Base-by-base conservation (phyloP, 2,797 vertebrate species). In the Hapalemur alaotrensis region DNA sequence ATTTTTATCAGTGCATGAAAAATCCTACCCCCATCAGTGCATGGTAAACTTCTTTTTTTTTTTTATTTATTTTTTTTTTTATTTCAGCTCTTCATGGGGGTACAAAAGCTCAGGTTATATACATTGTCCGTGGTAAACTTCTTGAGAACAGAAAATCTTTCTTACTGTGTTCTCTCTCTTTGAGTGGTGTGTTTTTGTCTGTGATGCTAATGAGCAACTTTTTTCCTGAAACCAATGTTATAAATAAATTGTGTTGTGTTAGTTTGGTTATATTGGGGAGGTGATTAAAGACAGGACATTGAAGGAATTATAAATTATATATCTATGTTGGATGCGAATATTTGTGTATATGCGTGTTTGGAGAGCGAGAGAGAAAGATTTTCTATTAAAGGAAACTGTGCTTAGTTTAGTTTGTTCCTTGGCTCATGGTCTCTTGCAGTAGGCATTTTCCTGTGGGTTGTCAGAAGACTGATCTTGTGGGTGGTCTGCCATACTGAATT, bases 401-500 rank as follows among this genome's bases (percentile, higher is more conserved):
- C 54, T 93, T 81, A 43, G 75, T 73, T 89, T 48, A 84, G 72
- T 90, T 81, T 87, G 38, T 82, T 92, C 89, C 73, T 91, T 97
- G 96, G 87, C 91, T 97, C 73, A 1, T 38, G 61, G 87, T 79
- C 75, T 79, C 82, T 50, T 82, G 54, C 23, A 88, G 57, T 72
- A 95, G 96, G 89, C 85, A 95, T 87, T 97, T 98, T 85, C 76
- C 81, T 81, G 72, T 92, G 48, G n/a, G 59, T 41, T 87, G 91
- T 93, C 48, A 78, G 93, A 93, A 92, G 73, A 65, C 54, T 63
- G 67, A 72, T 76, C 73, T 81, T 91, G 95, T 96, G 98, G 96
- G 97, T 98, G 97, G 98, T 96, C 97, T 97, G 86, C 87, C 95
- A 92, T 95, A 57, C 94, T 96, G 89, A 95, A 85, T 67, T 94